Percentiles rank a stretch among this genome's conserved stretches.
Conservation (phyloP, 2,113 vertebrate genomes). For the Dipodomys merriami region DNA sequence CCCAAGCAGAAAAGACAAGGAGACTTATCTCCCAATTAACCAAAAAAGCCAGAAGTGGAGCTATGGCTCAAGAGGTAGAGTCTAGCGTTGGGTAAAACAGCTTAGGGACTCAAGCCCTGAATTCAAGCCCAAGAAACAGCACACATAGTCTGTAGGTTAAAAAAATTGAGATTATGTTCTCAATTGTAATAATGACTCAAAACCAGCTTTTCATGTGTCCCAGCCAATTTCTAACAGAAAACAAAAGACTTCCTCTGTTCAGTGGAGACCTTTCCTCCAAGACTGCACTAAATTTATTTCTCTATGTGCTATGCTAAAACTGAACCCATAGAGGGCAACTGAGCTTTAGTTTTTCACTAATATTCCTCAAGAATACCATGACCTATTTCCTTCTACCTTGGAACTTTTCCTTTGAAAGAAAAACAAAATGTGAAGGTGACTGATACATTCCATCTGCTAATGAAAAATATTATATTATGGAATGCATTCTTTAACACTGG, state of each 20-base stretch:
- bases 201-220: background rate
- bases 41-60: too few species aligned
- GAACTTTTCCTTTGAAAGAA: slow-evolving; percentile 77
- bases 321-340: slow-evolving; percentile 89
- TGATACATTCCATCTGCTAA: background rate
- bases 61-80: too few species aligned
- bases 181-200: slow-evolving; percentile 10
- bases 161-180: background rate
- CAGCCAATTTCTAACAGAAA: slow-evolving; percentile 35
- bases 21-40: too few species aligned
- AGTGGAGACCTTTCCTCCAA: background rate
- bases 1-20: too few species aligned
- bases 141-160: background rate
- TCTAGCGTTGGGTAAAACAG: too few species aligned
- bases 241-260: background rate
- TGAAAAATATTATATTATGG: slow-evolving; percentile 66
- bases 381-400: slow-evolving; percentile 77
- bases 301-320: slow-evolving; percentile 83
- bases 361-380: slow-evolving; percentile 50
- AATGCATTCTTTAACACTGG: slow-evolving; percentile 55
- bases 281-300: background rate
- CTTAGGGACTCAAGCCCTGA: too few species aligned
- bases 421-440: slow-evolving; percentile 67
- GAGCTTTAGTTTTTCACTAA: slow-evolving; percentile 81
- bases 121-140: too few species aligned